These are phyloP conservation scores for Acestrorhynchus altus DNA, from an alignment of 2,797 vertebrate genomes.

Conservation along the genomic window DNA sequence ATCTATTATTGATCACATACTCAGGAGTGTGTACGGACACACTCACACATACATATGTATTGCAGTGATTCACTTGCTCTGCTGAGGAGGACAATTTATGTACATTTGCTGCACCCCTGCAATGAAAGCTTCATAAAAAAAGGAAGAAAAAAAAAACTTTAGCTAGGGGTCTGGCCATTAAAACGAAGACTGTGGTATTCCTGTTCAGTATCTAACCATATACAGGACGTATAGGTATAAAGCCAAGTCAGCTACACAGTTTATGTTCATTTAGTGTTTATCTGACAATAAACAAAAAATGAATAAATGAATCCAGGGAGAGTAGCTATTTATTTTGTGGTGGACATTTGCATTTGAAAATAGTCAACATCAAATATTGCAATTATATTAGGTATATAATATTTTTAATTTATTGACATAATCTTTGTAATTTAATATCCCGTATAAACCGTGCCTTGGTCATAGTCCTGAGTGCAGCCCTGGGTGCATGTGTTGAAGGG, in stretches of 20 bases:
- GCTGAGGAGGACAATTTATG: slow-evolving; percentile 47
- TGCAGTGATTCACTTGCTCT: slow-evolving; percentile 15
- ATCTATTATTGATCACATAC: slow-evolving; percentile 63
- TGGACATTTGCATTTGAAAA: no score
- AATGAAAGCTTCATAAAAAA: slow-evolving; percentile 8
- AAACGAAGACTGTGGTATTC: slow-evolving; percentile 7
- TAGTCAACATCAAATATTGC: no score
- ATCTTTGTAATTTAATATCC: no score
- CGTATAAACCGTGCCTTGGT: neutral
- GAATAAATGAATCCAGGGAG: no score
- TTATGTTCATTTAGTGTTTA: no score
- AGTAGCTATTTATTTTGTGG: no score
- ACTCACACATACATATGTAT: slow-evolving; percentile 23
- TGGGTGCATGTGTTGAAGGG: neutral
- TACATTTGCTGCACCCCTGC: slow-evolving; percentile 14
- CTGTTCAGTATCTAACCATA: neutral
- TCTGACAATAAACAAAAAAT: no score
- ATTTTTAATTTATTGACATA: no score
- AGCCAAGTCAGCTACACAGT: neutral
- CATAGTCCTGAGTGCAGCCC: neutral
- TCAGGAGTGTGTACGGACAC: slow-evolving; percentile 30
- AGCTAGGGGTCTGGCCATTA: neutral
- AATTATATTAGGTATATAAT: no score
- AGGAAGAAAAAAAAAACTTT: no score
- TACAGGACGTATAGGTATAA: neutral